A percentile compares a stretch with the other conserved stretches of the same genome.
These are phyloP conservation scores for Oryzias sinensis DNA, from an alignment of 2,797 vertebrate species.

Conservation along the genomic window DNA sequence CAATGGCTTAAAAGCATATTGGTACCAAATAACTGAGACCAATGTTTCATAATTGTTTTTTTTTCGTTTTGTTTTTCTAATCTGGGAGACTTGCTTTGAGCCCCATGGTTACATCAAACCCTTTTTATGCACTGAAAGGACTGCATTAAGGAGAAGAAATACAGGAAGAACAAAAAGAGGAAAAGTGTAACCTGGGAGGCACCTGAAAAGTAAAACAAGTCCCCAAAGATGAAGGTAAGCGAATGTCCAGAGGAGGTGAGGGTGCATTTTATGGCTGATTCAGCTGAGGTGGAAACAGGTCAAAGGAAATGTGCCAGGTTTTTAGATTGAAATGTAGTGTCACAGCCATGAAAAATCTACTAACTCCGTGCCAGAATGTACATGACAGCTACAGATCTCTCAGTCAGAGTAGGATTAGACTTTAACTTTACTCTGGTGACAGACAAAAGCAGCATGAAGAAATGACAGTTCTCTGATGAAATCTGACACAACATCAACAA, in stretches of 20 bases:
- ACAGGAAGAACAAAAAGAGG: not conserved
- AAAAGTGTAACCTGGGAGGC: conserved; percentile 26
- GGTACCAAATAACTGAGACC: not conserved
- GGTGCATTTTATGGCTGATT: conserved; percentile 51
- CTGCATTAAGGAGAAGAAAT: conserved; percentile 36
- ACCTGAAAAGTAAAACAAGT: conserved; percentile 36
- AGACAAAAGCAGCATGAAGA: too few relatives aligned
- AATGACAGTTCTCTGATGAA: too few relatives aligned
- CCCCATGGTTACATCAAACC: conserved; percentile 68
- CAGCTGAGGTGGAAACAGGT: conserved; percentile 47
- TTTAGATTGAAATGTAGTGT: conserved; percentile 27
- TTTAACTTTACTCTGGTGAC: conserved; percentile 6
- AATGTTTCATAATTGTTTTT: conserved; percentile 6
- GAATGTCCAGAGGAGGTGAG: conserved; percentile 12
- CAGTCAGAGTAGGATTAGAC: conserved; percentile 13
- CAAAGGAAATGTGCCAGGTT: conserved; percentile 37
- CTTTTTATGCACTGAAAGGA: conserved; percentile 54
- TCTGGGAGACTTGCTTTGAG: conserved; percentile 27
- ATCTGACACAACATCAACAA: too few relatives aligned
- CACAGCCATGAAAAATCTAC: conserved; percentile 12
- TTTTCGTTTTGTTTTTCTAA: conserved; percentile 42
- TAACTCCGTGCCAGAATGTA: conserved; percentile 16
- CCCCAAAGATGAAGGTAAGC: conserved; percentile 35
- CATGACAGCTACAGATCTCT: conserved; percentile 25
- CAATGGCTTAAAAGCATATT: conserved; percentile 1